Base-by-base conservation (phyloP, 1,140 invertebrate genomes). In the Temnothorax longispinosus region DNA sequence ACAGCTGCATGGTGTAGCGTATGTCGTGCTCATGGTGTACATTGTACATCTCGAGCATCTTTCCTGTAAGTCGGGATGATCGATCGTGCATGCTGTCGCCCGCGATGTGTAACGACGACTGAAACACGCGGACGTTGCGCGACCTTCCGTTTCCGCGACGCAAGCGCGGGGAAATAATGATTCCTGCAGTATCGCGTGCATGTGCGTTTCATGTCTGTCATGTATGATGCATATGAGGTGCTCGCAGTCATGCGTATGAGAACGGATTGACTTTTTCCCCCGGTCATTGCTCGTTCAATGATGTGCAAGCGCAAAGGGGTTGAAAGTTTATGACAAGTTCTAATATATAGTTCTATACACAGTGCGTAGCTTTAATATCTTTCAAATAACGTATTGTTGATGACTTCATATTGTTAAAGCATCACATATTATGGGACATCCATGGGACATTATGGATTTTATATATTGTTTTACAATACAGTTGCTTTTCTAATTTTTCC, bases 81-180 rank as follows among this genome's bases (percentile, higher is more conserved):
- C 81, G 71, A 78, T 74, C 21, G 69, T 38, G 67, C 82, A 85
- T 87, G 58, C 4, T 87, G n/a, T 58, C 88, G 18, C 47, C 0
- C 32, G 15, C 32, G 15, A 2, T 0, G 84, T 54, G 8, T 11
- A 72, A 47, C 54, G 56, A 21, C 41, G 62, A 89, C 87, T 89
- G 62, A 77, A 71, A 69, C 62, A 38, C 47, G 67, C 52, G 52
- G 21, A 69, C n/a, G 44, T 50, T 50, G 21, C 65, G 18, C 18
- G 1, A 2, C 21, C 8, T 44, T 35, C 60, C 38, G 18, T 74
- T 15, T 47, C 11, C 10, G 85, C 50, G 62, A 85, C 88, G 88
- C 88, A 89, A 88, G 87, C 88, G 88, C 80, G 41, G 13, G 0
- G 18, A 74, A 50, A 32, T 80, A 80, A 11, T 11, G 18, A 82